phyloP scores from a whole-genome alignment of 2,888 invertebrate genomes.

The Podabrus alpinus region DNA sequence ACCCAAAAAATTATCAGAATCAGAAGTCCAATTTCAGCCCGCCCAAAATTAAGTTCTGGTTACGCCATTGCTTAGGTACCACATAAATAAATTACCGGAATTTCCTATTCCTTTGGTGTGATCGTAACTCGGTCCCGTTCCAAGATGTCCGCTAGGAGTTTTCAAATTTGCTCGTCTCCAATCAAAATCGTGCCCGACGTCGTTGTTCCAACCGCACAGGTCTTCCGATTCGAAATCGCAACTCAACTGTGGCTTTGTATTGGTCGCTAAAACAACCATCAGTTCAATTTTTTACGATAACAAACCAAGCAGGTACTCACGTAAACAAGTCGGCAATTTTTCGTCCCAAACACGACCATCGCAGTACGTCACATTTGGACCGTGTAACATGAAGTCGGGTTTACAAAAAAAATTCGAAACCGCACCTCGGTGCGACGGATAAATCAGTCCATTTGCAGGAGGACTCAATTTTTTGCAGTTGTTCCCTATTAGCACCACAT shows the following conservation, averaged over 20 bases:
- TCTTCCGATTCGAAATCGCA: constrained; percentile 72
- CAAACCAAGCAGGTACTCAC: constrained; percentile 53
- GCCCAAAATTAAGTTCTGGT: too few species aligned
- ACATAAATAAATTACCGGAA: constrained; percentile 46
- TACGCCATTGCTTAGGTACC: too few species aligned
- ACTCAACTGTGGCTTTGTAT: constrained; percentile 52
- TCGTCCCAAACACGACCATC: constrained; percentile 74
- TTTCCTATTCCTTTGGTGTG: constrained; percentile 68
- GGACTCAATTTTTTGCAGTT: constrained; percentile 59
- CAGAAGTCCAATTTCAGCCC: too few species aligned
- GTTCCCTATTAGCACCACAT: constrained; percentile 55
- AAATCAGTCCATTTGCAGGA: constrained; percentile 61
- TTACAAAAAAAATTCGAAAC: constrained; percentile 69
- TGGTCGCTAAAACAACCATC: constrained; percentile 47
- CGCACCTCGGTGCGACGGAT: constrained; percentile 59
- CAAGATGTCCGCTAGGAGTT: constrained; percentile 67
- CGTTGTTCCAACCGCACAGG: constrained; percentile 80
- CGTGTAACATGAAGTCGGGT: constrained; percentile 64
- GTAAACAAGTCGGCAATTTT: constrained; percentile 66
- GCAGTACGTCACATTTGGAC: constrained; percentile 69
- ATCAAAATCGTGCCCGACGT: constrained; percentile 71
- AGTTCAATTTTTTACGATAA: not conserved
- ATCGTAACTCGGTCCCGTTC: constrained; percentile 76
- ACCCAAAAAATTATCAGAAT: constrained; percentile 34
- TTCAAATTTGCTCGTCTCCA: constrained; percentile 70